Base-by-base conservation (phyloP, 1,140 invertebrate genomes). In the Diploscapter pachys region DNA sequence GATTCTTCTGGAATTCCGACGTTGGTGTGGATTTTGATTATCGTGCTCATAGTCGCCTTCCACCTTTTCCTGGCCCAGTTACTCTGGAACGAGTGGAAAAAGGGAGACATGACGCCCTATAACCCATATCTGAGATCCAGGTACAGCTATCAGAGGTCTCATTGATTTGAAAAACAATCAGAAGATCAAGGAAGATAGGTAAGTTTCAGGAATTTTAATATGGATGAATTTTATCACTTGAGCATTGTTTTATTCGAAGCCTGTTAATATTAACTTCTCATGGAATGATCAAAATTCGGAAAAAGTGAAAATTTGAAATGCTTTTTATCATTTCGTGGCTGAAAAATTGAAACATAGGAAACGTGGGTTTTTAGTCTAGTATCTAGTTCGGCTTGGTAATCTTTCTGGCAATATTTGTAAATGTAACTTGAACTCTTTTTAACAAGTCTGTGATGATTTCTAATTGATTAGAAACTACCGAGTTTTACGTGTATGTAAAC, bases 21-120 rank as follows among this genome's bases (percentile, higher is more conserved):
- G 50, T 64, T 65, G 50, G 61, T 76, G 56, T 76, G 95, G 95
- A 90, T 94, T 0, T 91, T 92, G 13, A 92, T 97, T 78, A 91
- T 91, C 81, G 90, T 93, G 83, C 89, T 97, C 72, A 93, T 97
- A 78, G 89, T 95, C 76, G 89, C 95, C 77, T 97, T 97, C 87
- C 95, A 97, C 88, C 87, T 96, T 76, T 97, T 97, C 88, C 89
- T 97, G 5, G 93, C 92, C 87, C 94, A 94, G 87, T 89, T 97
- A 69, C 93, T 97, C 78, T 92, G 93, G 73, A 66, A 62, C 81
- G 94, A 96, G 85, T 94, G 71, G 73, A 31, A 67, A 8, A 73
- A 75, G 65, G 77, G 68, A 48, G 78, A 79, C 13, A 78, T 72
- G 63, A 79, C 71, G 50, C 75, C 76, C 2, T 78, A 79, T 63